These are phyloP conservation scores for Galleria mellonella DNA, from an alignment of 1,140 invertebrate species.

Conservation along the genomic window DNA sequence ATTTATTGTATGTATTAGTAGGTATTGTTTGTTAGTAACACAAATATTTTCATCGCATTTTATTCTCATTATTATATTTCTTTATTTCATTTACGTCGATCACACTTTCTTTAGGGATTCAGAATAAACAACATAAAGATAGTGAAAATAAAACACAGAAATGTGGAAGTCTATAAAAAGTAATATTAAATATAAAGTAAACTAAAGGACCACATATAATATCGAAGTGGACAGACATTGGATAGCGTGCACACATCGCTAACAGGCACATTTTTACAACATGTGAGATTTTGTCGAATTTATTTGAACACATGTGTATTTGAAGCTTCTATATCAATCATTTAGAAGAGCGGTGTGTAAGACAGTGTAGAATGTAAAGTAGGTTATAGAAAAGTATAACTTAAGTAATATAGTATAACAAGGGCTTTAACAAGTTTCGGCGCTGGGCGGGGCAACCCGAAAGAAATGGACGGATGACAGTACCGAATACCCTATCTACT, in stretches of 20 bases:
- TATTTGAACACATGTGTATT: constrained; percentile 43
- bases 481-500: constrained; percentile 49
- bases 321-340: constrained; percentile 35
- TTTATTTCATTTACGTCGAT: constrained; percentile 15
- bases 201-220: constrained; percentile 70
- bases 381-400: constrained; percentile 42
- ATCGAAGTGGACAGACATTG: constrained; percentile 63
- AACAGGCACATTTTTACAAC: constrained; percentile 58
- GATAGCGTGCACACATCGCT: constrained; percentile 67
- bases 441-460: constrained; percentile 67
- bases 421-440: constrained; percentile 51
- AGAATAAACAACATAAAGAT: constrained; percentile 29
- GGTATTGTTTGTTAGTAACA: constrained; percentile 21
- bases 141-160: constrained; percentile 48
- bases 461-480: constrained; percentile 33
- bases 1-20: constrained; percentile 31
- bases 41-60: background rate
- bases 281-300: constrained; percentile 30
- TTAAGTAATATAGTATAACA: constrained; percentile 26
- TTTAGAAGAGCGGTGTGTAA: constrained; percentile 38
- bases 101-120: constrained; percentile 14
- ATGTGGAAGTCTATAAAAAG: constrained; percentile 48
- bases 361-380: constrained; percentile 52
- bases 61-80: background rate
- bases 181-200: constrained; percentile 43